Evolutionary conservation across 2,888 invertebrate genomes (phyloP), one percentile per base, ranked within the genome.

Genomic region (Malacosoma neustria): DNA sequence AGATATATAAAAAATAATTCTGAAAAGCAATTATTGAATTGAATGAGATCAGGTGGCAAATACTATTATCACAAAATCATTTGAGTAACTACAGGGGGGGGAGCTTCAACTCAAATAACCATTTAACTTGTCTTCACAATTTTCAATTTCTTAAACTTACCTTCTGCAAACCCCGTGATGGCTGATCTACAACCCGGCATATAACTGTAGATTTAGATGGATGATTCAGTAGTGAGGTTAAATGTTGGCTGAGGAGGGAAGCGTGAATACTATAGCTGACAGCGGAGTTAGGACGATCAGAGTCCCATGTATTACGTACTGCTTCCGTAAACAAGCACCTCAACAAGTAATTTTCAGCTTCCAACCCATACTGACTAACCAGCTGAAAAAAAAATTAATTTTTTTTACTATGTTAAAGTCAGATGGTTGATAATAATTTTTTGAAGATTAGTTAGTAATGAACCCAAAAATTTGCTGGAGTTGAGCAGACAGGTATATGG

Each of bases 331-430:
- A 93, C 79, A 98, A 91, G 88, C 95, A 95, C 89, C 95, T 95
- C 89, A 97, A 91, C 82, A 96, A 91, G 90, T 97, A 96, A 88
- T 96, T 93, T 89, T 97, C 97, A 87, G 97, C 97, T 91, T 97
- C 97, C 88, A 95, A 91, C 86, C 97, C 97, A 91, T 96, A 94
- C 74, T 92, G 89, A 88, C 90, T 90, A 70, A 96, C 93, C 87
- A 97, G 90, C 97, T 97, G 85, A 45, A 22, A 7, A 22, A 22
- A 22, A 2, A 22, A 22, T 9, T n/a, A n/a, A n/a, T n/a, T n/a
- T n/a, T n/a, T n/a, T n/a, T n/a, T n/a, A n/a, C n/a, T n/a, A n/a
- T n/a, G n/a, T n/a, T n/a, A n/a, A n/a, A n/a, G n/a, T n/a, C n/a
- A n/a, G n/a, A n/a, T n/a, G n/a, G n/a, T n/a, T n/a, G n/a, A n/a